Conservation (phyloP, 2,113 vertebrate species). For the Gymnogyps californianus region DNA sequence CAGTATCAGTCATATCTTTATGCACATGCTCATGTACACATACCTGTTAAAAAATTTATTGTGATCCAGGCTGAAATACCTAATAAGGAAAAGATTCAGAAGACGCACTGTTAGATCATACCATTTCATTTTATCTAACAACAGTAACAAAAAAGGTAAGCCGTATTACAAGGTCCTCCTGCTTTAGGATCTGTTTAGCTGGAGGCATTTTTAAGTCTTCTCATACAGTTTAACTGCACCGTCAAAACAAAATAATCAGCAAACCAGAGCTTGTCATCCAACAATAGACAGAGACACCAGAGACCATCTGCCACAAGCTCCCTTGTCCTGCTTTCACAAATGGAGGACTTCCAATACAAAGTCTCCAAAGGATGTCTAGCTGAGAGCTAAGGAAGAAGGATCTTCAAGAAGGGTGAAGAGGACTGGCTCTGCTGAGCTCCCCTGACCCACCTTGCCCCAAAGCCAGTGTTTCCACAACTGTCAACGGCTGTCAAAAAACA, state of each 20-base stretch:
- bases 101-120: neutral
- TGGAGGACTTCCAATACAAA: neutral
- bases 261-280: neutral
- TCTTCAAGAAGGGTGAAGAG: neutral
- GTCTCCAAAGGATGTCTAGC: neutral
- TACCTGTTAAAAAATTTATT: conserved; percentile 92
- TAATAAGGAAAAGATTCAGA: conserved; percentile 53
- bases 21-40: neutral
- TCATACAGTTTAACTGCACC: neutral
- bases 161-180: neutral
- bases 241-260: neutral
- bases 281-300: neutral
- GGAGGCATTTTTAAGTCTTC: neutral
- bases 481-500: neutral
- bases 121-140: neutral
- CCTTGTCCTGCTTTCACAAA: neutral
- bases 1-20: neutral
- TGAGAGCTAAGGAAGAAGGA: neutral
- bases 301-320: neutral
- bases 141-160: neutral
- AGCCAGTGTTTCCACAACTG: neutral
- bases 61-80: conserved; percentile 96
- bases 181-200: neutral
- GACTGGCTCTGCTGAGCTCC: neutral
- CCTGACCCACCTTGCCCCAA: neutral